Conservation (phyloP, 92 coral and sea anemone genomes). For the Palythoa heliodiscus region DNA sequence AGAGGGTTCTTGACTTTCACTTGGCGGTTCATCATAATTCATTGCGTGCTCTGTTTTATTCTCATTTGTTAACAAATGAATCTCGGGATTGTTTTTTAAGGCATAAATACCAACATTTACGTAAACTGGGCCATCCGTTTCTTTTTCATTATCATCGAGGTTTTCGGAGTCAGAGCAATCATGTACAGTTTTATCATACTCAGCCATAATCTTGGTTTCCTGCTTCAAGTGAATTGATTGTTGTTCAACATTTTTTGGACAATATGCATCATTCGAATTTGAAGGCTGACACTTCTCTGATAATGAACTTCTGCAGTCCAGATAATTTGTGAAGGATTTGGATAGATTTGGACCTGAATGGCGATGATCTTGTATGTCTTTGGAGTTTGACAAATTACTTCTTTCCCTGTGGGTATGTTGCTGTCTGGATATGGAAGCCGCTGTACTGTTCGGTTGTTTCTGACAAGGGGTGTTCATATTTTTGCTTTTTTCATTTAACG, state of each 20-base stretch:
- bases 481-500: not conserved
- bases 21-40: not conserved
- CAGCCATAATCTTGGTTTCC: constrained; percentile 1
- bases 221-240: constrained; percentile 3
- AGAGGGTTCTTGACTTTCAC: not conserved
- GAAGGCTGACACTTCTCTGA: not conserved
- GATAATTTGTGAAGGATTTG: not conserved
- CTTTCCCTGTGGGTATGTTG: not conserved
- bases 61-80: constrained; percentile 9
- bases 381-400: not conserved
- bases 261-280: not conserved
- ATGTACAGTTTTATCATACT: not conserved
- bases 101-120: constrained; percentile 21
- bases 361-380: not conserved
- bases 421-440: not conserved
- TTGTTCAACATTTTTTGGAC: not conserved
- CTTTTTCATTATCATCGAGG: not conserved
- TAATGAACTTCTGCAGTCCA: not conserved
- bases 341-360: not conserved
- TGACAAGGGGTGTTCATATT: not conserved
- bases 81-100: constrained; percentile 16
- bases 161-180: not conserved
- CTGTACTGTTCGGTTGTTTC: not conserved
- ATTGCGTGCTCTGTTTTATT: not conserved
- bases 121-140: constrained; percentile 14